A percentile compares a stretch with the other conserved stretches of the same genome.
Conservation (phyloP, 2,797 vertebrate genomes). For the Acanthiza pusilla region DNA sequence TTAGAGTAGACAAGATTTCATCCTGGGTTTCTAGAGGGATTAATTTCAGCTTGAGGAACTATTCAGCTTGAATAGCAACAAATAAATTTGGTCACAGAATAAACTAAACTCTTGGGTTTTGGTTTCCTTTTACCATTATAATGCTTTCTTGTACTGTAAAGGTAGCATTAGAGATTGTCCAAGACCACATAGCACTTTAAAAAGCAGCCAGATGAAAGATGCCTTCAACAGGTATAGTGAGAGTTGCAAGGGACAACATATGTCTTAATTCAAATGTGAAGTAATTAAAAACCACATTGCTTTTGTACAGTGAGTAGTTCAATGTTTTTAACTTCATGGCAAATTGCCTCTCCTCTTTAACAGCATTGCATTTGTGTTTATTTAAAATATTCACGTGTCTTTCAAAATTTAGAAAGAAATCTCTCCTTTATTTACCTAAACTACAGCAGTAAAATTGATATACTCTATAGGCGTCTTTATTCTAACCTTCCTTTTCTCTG, state of each 20-base stretch:
- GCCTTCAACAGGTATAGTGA: neutral
- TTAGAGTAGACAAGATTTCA: neutral
- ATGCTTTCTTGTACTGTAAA: neutral
- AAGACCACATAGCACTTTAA: neutral
- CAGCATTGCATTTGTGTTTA: neutral
- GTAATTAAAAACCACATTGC: neutral
- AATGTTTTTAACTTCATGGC: slow-evolving; percentile 17
- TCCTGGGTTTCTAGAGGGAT: neutral
- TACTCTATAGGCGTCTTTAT: neutral
- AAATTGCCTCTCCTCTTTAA: neutral
- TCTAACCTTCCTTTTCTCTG: neutral
- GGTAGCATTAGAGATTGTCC: neutral
- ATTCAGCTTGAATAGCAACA: neutral
- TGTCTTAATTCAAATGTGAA: neutral
- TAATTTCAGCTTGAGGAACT: neutral
- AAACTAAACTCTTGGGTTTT: neutral
- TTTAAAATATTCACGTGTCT: slow-evolving; percentile 14
- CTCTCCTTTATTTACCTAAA: slow-evolving; percentile 34
- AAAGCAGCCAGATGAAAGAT: slow-evolving; percentile 1
- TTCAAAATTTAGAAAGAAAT: slow-evolving; percentile 9
- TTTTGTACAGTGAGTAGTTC: neutral
- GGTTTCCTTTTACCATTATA: neutral
- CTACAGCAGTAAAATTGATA: neutral
- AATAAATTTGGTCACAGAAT: neutral
- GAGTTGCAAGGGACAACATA: neutral